Evolutionary conservation across 2,113 vertebrate species (phyloP).

Genomic region (Alligator sinensis): DNA sequence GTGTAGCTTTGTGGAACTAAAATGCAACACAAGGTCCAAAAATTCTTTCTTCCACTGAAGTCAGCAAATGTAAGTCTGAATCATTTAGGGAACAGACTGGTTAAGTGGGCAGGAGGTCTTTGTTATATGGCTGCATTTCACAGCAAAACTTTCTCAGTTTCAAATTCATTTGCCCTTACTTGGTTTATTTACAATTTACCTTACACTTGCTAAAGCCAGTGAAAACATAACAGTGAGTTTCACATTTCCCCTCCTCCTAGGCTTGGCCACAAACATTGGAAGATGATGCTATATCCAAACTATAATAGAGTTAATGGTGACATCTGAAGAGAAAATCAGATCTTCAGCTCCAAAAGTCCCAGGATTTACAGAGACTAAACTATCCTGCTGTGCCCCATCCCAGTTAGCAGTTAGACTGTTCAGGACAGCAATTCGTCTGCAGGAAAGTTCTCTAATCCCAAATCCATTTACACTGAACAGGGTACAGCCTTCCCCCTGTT

Average conservation of each 20-base stretch:
- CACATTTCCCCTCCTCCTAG: neutral
- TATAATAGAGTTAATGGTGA: neutral
- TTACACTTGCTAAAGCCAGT: neutral
- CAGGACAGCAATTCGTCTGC: neutral
- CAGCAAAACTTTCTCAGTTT: neutral
- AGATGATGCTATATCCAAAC: neutral
- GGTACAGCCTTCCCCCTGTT: fast-evolving
- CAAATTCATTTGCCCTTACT: neutral
- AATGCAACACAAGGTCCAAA: neutral
- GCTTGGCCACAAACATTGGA: neutral
- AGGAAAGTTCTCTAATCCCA: neutral
- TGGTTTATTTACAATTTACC: neutral
- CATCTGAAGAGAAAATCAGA: neutral
- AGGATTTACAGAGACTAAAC: neutral
- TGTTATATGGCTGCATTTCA: neutral
- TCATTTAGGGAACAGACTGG: neutral
- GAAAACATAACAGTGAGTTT: neutral
- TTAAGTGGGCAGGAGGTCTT: neutral
- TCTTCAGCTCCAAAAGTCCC: neutral
- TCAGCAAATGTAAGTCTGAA: neutral
- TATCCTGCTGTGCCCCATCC: no score
- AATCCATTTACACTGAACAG: neutral
- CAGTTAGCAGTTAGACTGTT: neutral
- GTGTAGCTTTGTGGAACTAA: neutral
- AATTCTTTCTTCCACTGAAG: neutral